Evolutionary conservation across 2,888 invertebrate genomes (phyloP), one percentile per base, ranked within the genome.

Genomic region (Strigamia crassipes): DNA sequence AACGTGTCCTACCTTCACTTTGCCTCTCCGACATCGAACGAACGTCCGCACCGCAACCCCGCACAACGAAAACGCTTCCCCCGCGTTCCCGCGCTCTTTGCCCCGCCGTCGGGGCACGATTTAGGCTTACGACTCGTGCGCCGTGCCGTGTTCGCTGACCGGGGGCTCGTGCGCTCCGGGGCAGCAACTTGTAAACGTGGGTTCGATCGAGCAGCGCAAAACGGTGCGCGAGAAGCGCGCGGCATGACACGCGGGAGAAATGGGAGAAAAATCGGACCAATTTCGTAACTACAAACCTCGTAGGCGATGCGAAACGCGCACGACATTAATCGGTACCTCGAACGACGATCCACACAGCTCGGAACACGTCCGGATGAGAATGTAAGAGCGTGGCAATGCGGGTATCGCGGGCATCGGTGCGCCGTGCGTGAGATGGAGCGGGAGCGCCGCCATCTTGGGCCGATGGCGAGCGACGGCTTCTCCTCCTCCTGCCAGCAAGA

Each of bases 361-460:
- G 31, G 12, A 12, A 13, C 18, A n/a, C 9, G 13, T 10, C 10
- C 12, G 1, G 34, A 0, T 1, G 12, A 0, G 38, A 12, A 21
- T 2, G 38, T 34, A 10, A 21, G 78, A 21, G 34, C 78, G 78
- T 18, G 78, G 31, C 73, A 21, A 4, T 9, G 78, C 18, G 27
- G 78, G 13, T 46, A 41, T 5, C 38, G 38, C 38, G 81, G 41
- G 18, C 73, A 4, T 73, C 38, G 38, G 4, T 38, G 2, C 38
- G 38, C 38, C 9, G 38, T 9, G 9, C 9, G 9, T 10, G 38
- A 38, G 38, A 34, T 21, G 73, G 66, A 51, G 81, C 77, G 81
- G 73, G 66, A 51, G 81, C 77, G 81, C 77, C 81, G 81, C 81
- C 81, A 81, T 81, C 77, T 81, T 81, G 81, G 41, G 81, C 81